Base-by-base conservation (phyloP, 2,888 invertebrate species). In the Aphrophora alni region DNA sequence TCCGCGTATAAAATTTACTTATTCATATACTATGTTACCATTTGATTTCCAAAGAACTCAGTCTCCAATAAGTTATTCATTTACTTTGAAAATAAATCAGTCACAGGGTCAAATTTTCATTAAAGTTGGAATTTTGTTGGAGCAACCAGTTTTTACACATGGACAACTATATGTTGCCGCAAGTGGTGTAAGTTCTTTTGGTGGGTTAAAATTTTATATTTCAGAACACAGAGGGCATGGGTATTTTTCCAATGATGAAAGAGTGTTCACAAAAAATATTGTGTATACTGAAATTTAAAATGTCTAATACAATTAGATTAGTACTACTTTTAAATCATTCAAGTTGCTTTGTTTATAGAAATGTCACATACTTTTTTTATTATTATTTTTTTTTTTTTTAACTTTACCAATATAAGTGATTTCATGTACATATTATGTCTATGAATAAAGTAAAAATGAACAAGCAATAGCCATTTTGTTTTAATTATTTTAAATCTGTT, bases 121-220 rank as follows among this genome's bases (percentile, higher is more conserved):
- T 70, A 70, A 70, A 70, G 70, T 70, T 70, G 70, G 70, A 70
- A 70, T 70, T 70, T 70, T 70, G 70, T 70, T 70, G 70, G n/a
- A 70, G 21, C 70, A 70, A 70, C 70, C 70, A 70, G 70, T 70
- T 70, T 70, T 70, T 2, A 70, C 70, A 70, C 70, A 70, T 70
- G 70, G 70, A 70, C 70, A 70, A 70, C 70, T 70, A 21, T 68
- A 70, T 70, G 70, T 70, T 70, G 70, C 70, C n/a, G 24, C 70
- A n/a, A n/a, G n/a, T n/a, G n/a, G n/a, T n/a, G n/a, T n/a, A n/a
- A n/a, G 27, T 21, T 70, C n/a, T 70, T 70, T 70, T 7, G 21
- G 70, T 70, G 70, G 21, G 21, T 70, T 70, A 70, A 70, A 14
- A 70, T 14, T 70, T 70, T 70, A 70, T 70, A 24, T 70, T 70